Conservation (phyloP, 2,888 invertebrate genomes). For the Ochropleura plecta region DNA sequence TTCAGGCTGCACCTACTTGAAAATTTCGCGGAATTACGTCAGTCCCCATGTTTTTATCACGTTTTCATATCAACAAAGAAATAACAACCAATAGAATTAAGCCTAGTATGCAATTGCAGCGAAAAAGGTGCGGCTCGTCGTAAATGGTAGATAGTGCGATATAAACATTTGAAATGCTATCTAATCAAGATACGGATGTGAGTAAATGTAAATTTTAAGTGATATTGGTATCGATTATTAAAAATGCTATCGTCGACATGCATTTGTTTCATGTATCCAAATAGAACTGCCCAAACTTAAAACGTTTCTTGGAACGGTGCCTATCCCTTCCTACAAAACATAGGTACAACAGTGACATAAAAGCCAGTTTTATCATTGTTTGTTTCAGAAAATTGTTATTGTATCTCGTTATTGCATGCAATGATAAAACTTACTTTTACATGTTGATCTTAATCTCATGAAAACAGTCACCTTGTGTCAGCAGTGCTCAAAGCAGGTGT, state of each 20-base stretch:
- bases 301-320: neutral
- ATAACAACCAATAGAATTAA: slow-evolving; percentile 37
- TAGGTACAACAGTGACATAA: too few relatives aligned
- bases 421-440: neutral
- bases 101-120: slow-evolving; percentile 53
- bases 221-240: slow-evolving; percentile 38
- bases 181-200: slow-evolving; percentile 56
- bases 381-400: neutral
- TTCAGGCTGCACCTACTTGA: slow-evolving; percentile 38
- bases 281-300: neutral
- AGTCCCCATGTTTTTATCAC: slow-evolving; percentile 46
- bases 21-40: slow-evolving; percentile 37
- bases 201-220: slow-evolving; percentile 47
- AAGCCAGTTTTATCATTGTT: too few relatives aligned
- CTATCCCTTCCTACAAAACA: neutral
- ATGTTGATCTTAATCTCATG: neutral
- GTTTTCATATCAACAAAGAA: slow-evolving; percentile 40
- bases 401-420: neutral
- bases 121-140: slow-evolving; percentile 52
- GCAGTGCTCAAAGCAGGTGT: neutral
- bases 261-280: slow-evolving; percentile 21
- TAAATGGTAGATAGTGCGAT: slow-evolving; percentile 38
- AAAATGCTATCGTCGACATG: slow-evolving; percentile 37
- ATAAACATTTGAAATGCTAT: slow-evolving; percentile 55
- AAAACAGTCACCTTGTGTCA: neutral